Base-by-base conservation (phyloP, 2,113 vertebrate species). In the Urocynchramus pylzowi region DNA sequence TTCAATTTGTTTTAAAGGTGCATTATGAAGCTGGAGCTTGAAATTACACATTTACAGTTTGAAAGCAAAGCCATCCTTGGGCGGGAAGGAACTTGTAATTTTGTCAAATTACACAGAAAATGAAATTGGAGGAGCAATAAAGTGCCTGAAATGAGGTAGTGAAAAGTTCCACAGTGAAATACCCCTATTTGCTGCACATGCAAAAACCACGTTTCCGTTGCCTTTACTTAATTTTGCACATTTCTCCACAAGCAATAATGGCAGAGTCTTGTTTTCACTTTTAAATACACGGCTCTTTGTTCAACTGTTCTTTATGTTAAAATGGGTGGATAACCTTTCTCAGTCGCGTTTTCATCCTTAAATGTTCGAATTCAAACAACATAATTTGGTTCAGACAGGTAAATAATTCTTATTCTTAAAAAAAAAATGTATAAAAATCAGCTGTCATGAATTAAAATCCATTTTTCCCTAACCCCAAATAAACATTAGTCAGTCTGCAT, bases 21-120 rank as follows among this genome's bases (percentile, higher is more conserved):
- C 39, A 31, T 86, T 93, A 30, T 42, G 88, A 69, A 91, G 53
- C 78, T 71, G 90, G 59, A 47, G 47, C 59, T 91, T n/a, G 71
- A 92, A 96, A 94, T 88, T 21, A 86, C 21, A 7, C 85, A 75
- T 94, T 96, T 90, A 84, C 52, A 75, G 73, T 90, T 92, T 27
- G 90, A 93, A 86, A 95, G 88, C 52, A 70, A 96, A 91, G 28
- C 17, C 35, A 42, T 92, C 35, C 87, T 56, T 27, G 63, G 54
- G 73, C 8, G 22, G 65, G 69, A 76, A 79, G 85, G 88, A 90
- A 96, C 85, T 92, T 92, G 82, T 90, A 96, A 90, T 96, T 97
- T 95, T 71, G 76, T 90, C 88, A 92, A 89, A 96, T 95, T 95
- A 96, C 76, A 70, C 79, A 81, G 92, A 94, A 95, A 94, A 94